phyloP scores from a whole-genome alignment of 2,797 vertebrate species.

The Sebastes miniatus region DNA sequence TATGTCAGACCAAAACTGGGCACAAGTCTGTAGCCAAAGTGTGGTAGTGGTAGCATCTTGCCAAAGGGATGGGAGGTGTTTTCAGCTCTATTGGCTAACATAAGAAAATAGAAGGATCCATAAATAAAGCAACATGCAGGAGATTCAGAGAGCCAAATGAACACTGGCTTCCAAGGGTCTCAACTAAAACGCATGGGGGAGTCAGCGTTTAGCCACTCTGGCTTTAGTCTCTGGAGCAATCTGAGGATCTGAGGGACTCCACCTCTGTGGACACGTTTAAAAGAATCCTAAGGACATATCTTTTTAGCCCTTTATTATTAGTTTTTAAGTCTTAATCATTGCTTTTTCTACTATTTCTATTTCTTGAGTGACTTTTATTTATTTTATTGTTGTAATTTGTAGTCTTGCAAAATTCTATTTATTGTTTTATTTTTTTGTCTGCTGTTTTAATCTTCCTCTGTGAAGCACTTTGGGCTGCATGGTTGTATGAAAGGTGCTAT shows the following conservation, averaged over 20 bases:
- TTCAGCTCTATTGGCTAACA: neutral
- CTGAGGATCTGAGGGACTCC: neutral
- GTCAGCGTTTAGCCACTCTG: no score
- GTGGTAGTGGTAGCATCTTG: neutral
- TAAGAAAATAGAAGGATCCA: neutral
- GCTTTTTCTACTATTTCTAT: neutral
- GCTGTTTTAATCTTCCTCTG: neutral
- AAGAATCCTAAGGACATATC: neutral
- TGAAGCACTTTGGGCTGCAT: neutral
- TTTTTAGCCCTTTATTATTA: neutral
- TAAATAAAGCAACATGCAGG: neutral
- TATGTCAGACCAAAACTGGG: neutral
- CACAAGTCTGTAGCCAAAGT: neutral
- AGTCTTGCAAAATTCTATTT: neutral
- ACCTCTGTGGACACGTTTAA: neutral
- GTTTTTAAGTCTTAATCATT: neutral
- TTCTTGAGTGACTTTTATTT: neutral
- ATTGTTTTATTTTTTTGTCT: neutral
- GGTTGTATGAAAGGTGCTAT: neutral
- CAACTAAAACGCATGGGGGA: no score
- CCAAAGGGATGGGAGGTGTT: neutral
- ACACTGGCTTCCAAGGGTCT: neutral
- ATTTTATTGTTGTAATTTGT: neutral
- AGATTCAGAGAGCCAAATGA: neutral
- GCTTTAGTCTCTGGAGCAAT: neutral